Evolutionary conservation across 2,888 invertebrate species (phyloP).

Genomic region (Spatulosminthurus flaviceps): DNA sequence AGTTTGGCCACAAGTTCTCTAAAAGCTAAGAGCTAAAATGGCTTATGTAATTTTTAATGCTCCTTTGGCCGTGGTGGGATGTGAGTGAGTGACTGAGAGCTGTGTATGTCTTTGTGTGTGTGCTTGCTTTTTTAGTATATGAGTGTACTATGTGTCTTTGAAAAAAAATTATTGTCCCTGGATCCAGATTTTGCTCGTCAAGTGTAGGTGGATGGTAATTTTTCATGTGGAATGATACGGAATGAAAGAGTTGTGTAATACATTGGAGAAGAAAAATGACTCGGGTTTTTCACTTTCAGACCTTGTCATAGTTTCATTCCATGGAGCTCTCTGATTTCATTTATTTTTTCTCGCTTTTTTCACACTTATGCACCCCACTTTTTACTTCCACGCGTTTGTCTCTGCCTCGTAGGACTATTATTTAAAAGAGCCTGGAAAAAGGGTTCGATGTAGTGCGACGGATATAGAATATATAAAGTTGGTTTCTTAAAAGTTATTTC

Average conservation of each 20-base stretch:
- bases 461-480: too few species aligned
- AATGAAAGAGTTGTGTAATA: neutral
- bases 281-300: neutral
- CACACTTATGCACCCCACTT: neutral
- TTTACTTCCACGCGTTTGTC: neutral
- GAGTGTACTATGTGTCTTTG: neutral
- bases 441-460: too few species aligned
- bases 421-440: too few species aligned
- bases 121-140: neutral
- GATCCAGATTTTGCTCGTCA: slow-evolving; percentile 1
- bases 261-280: slow-evolving; percentile 2
- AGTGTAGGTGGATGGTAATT: slow-evolving; percentile 19
- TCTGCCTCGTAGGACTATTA: neutral
- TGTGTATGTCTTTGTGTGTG: neutral
- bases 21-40: neutral
- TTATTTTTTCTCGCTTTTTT: neutral
- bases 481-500: neutral
- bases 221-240: slow-evolving; percentile 16
- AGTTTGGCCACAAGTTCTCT: neutral
- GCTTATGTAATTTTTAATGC: slow-evolving; percentile 7
- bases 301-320: slow-evolving; percentile 1
- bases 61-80: neutral
- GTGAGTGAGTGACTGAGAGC: neutral
- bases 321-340: slow-evolving; percentile 5
- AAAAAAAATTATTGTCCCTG: slow-evolving; percentile 3